A percentile compares a stretch with the other conserved stretches of the same genome.
phyloP scores from a whole-genome alignment of 2,888 invertebrate genomes.

The Megaustenia siamemsis region DNA sequence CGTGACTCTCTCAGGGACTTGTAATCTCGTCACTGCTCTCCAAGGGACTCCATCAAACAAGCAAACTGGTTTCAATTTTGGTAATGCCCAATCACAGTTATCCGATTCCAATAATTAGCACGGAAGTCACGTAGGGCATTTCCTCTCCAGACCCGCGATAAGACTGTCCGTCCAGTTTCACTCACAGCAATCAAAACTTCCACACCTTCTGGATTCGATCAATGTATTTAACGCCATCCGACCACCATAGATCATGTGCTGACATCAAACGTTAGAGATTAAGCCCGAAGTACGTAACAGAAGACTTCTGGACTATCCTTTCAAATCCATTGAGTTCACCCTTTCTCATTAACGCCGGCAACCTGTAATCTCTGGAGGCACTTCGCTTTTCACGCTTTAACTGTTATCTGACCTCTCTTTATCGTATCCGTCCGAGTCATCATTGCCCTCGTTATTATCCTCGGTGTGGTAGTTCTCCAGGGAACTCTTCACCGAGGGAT shows the following conservation, averaged over 20 bases:
- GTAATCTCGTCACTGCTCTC: background rate
- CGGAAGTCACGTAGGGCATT: background rate
- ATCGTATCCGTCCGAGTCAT: background rate
- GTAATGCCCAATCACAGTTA: background rate
- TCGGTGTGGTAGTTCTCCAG: background rate
- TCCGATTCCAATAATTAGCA: constrained; percentile 24
- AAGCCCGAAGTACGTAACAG: background rate
- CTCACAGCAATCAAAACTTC: background rate
- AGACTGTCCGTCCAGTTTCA: background rate
- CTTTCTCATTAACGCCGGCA: background rate
- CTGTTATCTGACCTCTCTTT: background rate
- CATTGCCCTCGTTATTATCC: constrained; percentile 16
- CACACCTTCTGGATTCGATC: constrained; percentile 4
- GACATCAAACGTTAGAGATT: background rate
- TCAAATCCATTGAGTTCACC: background rate
- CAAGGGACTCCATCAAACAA: background rate
- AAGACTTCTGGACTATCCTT: constrained; percentile 6
- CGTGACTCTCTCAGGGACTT: background rate
- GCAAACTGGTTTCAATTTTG: constrained; percentile 4
- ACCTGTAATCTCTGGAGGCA: background rate
- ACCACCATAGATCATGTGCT: background rate
- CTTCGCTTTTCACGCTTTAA: background rate
- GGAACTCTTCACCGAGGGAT: background rate
- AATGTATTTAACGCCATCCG: background rate
- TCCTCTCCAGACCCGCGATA: background rate